Percentiles rank a stretch among this genome's conserved stretches.
These are phyloP conservation scores for Oncopeltus fasciatus DNA, from an alignment of 1,140 invertebrate species.

Conservation along the genomic window DNA sequence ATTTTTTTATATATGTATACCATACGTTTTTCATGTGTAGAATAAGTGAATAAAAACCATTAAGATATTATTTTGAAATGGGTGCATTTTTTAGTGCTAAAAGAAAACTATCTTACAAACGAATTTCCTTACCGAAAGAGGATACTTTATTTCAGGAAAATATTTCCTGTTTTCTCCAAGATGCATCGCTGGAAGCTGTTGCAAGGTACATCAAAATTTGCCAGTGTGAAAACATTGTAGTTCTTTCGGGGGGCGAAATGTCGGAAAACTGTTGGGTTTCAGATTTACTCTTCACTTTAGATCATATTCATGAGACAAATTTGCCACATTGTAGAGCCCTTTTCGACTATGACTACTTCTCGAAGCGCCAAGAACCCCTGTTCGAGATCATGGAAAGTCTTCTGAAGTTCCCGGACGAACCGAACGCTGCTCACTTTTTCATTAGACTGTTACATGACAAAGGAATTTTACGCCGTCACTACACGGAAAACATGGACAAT, in stretches of 20 bases:
- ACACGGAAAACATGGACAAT: background rate
- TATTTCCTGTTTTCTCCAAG: too few species aligned
- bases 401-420: background rate
- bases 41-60: too few species aligned
- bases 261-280: background rate
- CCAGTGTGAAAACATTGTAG: background rate
- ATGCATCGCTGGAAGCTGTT: background rate
- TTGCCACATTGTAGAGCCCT: background rate
- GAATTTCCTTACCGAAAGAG: too few species aligned
- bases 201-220: background rate
- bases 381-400: background rate
- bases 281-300: background rate
- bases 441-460: background rate
- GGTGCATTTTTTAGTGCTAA: too few species aligned
- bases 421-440: background rate
- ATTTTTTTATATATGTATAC: too few species aligned
- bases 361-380: background rate
- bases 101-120: too few species aligned
- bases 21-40: too few species aligned
- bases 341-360: background rate
- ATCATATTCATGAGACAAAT: background rate
- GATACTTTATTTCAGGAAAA: too few species aligned
- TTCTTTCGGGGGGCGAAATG: background rate
- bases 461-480: background rate
- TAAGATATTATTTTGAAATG: too few species aligned